Conservation (phyloP, 30 jellyfish, hydroid and myxozoan species). For the Aurelia sp. region DNA sequence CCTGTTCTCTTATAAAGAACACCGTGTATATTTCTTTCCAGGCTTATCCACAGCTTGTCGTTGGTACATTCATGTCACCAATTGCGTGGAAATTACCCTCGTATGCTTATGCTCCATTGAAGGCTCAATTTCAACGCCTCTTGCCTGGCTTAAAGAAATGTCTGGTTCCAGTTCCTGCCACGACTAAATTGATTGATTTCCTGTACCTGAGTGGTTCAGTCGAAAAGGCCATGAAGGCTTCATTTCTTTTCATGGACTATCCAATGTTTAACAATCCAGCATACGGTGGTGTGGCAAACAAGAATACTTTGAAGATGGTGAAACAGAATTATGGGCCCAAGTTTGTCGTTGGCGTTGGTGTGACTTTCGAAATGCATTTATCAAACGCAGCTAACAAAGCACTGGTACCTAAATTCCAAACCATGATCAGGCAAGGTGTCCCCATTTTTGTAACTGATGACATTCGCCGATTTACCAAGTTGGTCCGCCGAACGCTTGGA, state of each 20-base stretch:
- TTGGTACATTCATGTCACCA: slow-evolving; percentile 13
- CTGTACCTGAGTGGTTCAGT: slow-evolving; percentile 55
- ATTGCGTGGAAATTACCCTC: slow-evolving; percentile 10
- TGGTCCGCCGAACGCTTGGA: slow-evolving; percentile 11
- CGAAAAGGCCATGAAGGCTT: slow-evolving; percentile 58
- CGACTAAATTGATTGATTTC: slow-evolving; percentile 28
- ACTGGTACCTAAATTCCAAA: not conserved
- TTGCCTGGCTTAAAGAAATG: slow-evolving; percentile 45
- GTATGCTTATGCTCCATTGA: not conserved
- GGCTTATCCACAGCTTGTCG: slow-evolving; percentile 34
- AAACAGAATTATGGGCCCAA: slow-evolving; percentile 67
- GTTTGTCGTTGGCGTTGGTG: slow-evolving; percentile 67
- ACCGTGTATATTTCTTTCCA: not conserved
- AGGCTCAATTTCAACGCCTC: slow-evolving; percentile 1
- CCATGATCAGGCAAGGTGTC: slow-evolving; percentile 64
- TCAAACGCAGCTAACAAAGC: not conserved
- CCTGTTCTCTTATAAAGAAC: too few species aligned
- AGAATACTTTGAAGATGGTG: slow-evolving; percentile 58
- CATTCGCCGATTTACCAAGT: slow-evolving; percentile 22
- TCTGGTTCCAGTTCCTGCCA: slow-evolving; percentile 13
- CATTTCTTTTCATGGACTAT: slow-evolving; percentile 27
- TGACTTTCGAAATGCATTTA: slow-evolving; percentile 36
- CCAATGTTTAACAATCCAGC: slow-evolving; percentile 48
- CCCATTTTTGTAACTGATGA: slow-evolving; percentile 78
- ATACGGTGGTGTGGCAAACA: slow-evolving; percentile 44